Percentiles rank a stretch among this genome's conserved stretches.
These are phyloP conservation scores for Eulemur rufifrons DNA, from an alignment of 2,113 vertebrate species.

Conservation along the genomic window DNA sequence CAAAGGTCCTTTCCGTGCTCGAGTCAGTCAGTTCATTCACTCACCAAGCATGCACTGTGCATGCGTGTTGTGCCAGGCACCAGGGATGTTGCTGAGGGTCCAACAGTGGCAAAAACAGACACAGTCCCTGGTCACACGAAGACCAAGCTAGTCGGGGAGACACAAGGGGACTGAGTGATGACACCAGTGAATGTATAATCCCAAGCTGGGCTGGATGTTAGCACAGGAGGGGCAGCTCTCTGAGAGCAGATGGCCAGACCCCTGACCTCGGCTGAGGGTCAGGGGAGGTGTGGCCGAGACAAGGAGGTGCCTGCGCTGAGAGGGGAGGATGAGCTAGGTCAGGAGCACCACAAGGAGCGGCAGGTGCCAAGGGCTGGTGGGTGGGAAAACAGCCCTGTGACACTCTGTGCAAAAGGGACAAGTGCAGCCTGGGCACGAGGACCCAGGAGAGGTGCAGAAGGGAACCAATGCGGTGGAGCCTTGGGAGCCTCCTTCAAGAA, in stretches of 20 bases:
- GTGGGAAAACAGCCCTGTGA: background rate
- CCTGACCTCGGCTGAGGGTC: background rate
- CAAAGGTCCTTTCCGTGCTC: background rate
- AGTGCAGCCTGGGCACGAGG: rapidly evolving
- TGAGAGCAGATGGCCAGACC: background rate
- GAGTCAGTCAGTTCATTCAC: background rate
- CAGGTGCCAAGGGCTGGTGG: background rate
- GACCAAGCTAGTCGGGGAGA: background rate
- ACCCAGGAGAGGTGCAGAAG: background rate
- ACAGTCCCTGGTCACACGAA: background rate
- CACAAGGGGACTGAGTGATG: background rate
- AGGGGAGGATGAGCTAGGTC: background rate
- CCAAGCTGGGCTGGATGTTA: background rate
- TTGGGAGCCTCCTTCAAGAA: background rate
- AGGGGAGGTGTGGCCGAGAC: background rate
- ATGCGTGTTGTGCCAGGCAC: background rate
- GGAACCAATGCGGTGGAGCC: rapidly evolving
- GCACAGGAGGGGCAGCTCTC: background rate
- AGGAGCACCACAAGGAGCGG: background rate
- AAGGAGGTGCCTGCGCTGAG: background rate
- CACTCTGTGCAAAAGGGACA: background rate
- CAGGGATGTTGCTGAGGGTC: background rate
- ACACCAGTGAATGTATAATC: background rate
- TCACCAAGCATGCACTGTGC: background rate
- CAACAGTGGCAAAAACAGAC: background rate